These are phyloP conservation scores for Centropus unirufus DNA, from an alignment of 2,113 vertebrate species.

Conservation along the genomic window DNA sequence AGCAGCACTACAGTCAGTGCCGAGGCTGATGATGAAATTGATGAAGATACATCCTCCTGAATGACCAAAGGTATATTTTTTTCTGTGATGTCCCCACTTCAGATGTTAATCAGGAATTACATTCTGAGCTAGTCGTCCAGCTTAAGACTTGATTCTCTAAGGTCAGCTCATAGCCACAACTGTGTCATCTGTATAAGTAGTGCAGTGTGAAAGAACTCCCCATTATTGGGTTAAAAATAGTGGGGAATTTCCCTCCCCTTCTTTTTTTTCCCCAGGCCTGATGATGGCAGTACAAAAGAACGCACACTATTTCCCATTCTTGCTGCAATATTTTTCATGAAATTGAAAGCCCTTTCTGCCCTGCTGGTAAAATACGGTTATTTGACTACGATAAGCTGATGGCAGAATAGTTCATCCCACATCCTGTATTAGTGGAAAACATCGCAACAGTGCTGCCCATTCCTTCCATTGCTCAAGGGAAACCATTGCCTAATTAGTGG, in stretches of 20 bases:
- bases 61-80: not conserved
- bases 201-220: conserved; percentile 19
- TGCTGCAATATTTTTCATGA: conserved; percentile 56
- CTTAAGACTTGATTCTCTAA: not conserved
- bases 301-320: conserved; percentile 39
- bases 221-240: conserved; percentile 12
- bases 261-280: not conserved
- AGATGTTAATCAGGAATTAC: not conserved
- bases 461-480: conserved; percentile 60
- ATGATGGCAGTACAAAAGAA: conserved; percentile 30
- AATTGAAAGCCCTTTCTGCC: conserved; percentile 57
- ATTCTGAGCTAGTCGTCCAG: not conserved
- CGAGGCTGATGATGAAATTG: not conserved
- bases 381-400: conserved; percentile 35
- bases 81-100: not conserved
- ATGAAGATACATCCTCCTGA: not conserved
- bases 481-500: conserved; percentile 19
- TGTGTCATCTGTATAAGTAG: not conserved
- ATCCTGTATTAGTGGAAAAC: conserved; percentile 69
- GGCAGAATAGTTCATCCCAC: conserved; percentile 54
- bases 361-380: conserved; percentile 30
- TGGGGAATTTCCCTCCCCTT: conserved; percentile 45
- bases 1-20: not conserved
- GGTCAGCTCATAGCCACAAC: not conserved
- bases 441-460: conserved; percentile 1